Percentiles rank a stretch among this genome's conserved stretches.
These are phyloP conservation scores for Sinosuthora webbiana DNA, from an alignment of 2,113 vertebrate genomes.

Conservation along the genomic window DNA sequence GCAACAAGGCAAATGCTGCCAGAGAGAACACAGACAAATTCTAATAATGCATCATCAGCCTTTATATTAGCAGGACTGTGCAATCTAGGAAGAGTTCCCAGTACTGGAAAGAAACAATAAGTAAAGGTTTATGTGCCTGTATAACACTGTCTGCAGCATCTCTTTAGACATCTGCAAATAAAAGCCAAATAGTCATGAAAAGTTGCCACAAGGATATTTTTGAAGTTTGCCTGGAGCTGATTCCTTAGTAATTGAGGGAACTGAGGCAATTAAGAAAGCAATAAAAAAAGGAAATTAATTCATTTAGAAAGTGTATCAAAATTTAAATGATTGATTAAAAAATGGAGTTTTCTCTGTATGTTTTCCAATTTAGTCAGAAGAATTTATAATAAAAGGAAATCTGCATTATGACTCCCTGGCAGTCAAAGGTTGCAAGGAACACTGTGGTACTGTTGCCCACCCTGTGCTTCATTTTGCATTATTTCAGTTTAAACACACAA, in stretches of 20 bases:
- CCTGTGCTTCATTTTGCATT: background rate
- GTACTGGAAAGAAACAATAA: background rate
- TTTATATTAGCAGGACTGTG: background rate
- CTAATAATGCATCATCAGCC: background rate
- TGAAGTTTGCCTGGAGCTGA: background rate
- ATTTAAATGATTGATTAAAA: background rate
- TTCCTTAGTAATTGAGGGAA: background rate
- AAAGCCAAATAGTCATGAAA: background rate
- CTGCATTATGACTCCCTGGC: background rate
- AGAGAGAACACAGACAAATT: background rate
- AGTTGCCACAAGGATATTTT: slow-evolving; percentile 18
- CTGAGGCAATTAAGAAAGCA: background rate
- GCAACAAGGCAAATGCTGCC: background rate
- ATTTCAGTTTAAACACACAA: background rate
- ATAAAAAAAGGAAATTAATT: background rate
- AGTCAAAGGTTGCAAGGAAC: background rate
- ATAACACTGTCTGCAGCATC: background rate
- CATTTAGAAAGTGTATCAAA: background rate
- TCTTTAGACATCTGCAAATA: background rate
- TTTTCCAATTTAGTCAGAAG: background rate
- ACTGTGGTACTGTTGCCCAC: background rate
- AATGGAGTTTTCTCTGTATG: background rate
- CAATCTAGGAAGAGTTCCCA: background rate
- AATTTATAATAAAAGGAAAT: background rate
- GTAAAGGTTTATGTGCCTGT: background rate